Evolutionary conservation across 2,113 vertebrate species (phyloP).

Genomic region (Ranitomeya imitator): DNA sequence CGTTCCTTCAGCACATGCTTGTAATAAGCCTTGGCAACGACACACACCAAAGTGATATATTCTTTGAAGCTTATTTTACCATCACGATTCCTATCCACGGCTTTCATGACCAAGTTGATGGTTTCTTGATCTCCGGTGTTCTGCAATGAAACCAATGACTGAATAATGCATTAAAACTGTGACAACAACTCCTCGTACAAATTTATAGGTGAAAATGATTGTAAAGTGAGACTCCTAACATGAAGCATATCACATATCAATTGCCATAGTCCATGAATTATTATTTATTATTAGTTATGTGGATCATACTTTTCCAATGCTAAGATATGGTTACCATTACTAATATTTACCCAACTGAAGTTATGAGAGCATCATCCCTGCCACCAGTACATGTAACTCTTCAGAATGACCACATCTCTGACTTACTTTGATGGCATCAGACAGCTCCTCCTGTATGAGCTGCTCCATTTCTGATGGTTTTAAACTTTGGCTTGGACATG

Average conservation of each 20-base stretch:
- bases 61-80: slow-evolving; percentile 46
- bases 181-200: background rate
- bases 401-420: background rate
- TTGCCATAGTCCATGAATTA: background rate
- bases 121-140: slow-evolving; percentile 41
- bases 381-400: background rate
- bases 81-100: slow-evolving; percentile 37
- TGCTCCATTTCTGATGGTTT: slow-evolving; percentile 47
- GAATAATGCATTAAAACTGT: background rate
- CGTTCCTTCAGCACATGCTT: slow-evolving; percentile 15
- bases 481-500: slow-evolving; percentile 1
- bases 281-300: background rate
- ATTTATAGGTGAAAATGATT: background rate
- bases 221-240: background rate
- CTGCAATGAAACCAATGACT: background rate
- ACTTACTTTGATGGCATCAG: slow-evolving; percentile 42
- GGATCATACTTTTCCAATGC: too few relatives aligned
- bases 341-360: too few relatives aligned
- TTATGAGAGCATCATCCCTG: too few relatives aligned
- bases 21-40: slow-evolving; percentile 38
- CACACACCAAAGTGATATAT: slow-evolving; percentile 36
- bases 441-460: slow-evolving; percentile 49
- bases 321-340: too few relatives aligned
- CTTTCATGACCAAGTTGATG: slow-evolving; percentile 31
- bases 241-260: background rate